phyloP scores from a whole-genome alignment of 2,888 invertebrate genomes.

The Sarcophaga caerulescens region DNA sequence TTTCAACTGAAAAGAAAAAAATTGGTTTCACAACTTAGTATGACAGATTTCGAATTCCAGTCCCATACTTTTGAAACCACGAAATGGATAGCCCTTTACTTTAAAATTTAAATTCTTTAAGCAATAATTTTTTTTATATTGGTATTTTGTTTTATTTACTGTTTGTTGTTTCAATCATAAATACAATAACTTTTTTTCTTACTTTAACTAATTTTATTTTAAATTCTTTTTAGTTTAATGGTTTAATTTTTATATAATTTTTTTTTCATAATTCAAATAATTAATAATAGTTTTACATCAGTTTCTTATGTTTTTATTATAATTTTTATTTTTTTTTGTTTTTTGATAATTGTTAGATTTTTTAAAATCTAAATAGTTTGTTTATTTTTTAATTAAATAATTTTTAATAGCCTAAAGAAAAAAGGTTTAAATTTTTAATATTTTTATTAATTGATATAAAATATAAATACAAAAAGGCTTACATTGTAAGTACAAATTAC shows the following conservation, averaged over 20 bases:
- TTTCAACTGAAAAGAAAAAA: no score
- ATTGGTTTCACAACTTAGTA: no score
- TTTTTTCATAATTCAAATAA: background rate
- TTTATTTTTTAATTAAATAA: no score
- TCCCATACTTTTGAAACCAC: no score
- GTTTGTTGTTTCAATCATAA: background rate
- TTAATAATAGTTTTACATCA: background rate
- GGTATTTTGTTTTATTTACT: background rate
- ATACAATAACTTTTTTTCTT: background rate
- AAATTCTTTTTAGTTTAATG: background rate
- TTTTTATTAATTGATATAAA: background rate
- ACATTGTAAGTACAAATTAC: slow-evolving; percentile 66
- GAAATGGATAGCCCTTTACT: no score
- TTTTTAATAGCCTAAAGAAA: no score
- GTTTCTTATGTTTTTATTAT: background rate
- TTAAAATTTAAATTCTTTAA: background rate
- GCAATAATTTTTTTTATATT: background rate
- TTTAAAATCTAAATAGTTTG: background rate
- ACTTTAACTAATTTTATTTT: background rate
- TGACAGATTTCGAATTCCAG: no score
- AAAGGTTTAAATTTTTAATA: no score
- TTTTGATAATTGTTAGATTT: background rate
- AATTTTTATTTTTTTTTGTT: background rate
- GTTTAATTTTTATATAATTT: background rate
- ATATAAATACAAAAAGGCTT: slow-evolving; percentile 53